A percentile compares a stretch with the other conserved stretches of the same genome.
Evolutionary conservation across 2,888 invertebrate species (phyloP).

Genomic region (Chrysina gloriosa): DNA sequence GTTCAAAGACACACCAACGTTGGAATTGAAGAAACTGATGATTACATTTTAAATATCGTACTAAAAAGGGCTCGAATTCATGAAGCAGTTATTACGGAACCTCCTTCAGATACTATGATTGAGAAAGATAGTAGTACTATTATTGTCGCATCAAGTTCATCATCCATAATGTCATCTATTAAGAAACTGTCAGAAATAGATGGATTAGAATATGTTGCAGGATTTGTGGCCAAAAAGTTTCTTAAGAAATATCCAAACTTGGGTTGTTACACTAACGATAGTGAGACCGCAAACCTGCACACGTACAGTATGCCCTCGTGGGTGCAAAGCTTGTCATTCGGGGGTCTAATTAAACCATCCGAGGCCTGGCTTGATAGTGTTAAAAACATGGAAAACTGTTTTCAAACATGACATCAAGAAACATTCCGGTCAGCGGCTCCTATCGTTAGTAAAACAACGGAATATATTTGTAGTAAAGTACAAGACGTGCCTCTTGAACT

Average conservation of each 20-base stretch:
- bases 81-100: not conserved
- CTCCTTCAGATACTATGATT: not conserved
- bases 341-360: constrained; percentile 46
- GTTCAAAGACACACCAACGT: constrained; percentile 40
- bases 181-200: constrained; percentile 12
- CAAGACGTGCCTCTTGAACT: too few relatives aligned
- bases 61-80: not conserved
- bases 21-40: not conserved
- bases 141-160: too few relatives aligned
- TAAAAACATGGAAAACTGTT: constrained; percentile 43
- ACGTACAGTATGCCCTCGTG: constrained; percentile 44
- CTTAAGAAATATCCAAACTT: constrained; percentile 1
- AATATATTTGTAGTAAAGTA: not conserved
- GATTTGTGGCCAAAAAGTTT: constrained; percentile 1
- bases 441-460: not conserved
- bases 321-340: constrained; percentile 46
- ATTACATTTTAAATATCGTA: not conserved
- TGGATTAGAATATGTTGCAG: constrained; percentile 1
- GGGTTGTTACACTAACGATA: constrained; percentile 27
- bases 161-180: not conserved
- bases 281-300: constrained; percentile 17
- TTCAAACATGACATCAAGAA: constrained; percentile 38
- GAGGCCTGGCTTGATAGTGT: constrained; percentile 38
- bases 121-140: not conserved
- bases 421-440: not conserved